These are phyloP conservation scores for Choristoneura rosaceana DNA, from an alignment of 2,888 invertebrate species.

Conservation along the genomic window DNA sequence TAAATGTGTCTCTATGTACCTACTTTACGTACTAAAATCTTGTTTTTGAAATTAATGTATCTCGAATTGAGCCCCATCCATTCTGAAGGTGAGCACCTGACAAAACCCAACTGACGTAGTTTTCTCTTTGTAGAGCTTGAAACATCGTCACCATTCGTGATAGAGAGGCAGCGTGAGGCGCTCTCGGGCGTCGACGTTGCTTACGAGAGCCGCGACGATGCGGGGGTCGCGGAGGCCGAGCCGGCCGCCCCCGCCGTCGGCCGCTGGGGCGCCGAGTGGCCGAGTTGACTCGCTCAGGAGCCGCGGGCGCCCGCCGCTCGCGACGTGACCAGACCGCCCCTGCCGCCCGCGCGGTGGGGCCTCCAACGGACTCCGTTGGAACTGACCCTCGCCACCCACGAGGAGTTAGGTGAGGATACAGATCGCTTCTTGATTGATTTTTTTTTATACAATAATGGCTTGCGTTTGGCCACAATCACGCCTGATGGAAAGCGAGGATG, in stretches of 20 bases:
- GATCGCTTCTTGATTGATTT: too few species aligned
- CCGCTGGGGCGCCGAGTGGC: conserved; percentile 97
- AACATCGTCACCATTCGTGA: conserved; percentile 87
- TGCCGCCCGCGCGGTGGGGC: conserved; percentile 72
- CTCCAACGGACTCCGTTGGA: conserved; percentile 58
- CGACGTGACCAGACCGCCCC: conserved; percentile 53
- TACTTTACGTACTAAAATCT: too few species aligned
- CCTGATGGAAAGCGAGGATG: too few species aligned
- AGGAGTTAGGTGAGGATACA: conserved; percentile 83
- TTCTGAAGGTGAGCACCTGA: too few species aligned
- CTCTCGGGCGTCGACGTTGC: conserved; percentile 83
- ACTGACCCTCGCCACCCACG: conserved; percentile 86
- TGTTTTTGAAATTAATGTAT: too few species aligned
- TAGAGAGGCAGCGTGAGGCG: conserved; percentile 88
- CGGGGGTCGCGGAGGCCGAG: conserved; percentile 83
- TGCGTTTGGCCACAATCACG: too few species aligned
- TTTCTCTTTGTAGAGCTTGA: conserved; percentile 88
- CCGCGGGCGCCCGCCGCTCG: conserved; percentile 60
- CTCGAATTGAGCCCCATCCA: too few species aligned
- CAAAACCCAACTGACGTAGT: too few species aligned
- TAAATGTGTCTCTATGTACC: too few species aligned
- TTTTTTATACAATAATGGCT: too few species aligned
- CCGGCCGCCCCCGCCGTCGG: conserved; percentile 91
- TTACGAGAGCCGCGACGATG: conserved; percentile 61
- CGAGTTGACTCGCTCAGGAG: conserved; percentile 96